Evolutionary conservation across 2,888 invertebrate genomes (phyloP).

Genomic region (Linnaemya tessellans): DNA sequence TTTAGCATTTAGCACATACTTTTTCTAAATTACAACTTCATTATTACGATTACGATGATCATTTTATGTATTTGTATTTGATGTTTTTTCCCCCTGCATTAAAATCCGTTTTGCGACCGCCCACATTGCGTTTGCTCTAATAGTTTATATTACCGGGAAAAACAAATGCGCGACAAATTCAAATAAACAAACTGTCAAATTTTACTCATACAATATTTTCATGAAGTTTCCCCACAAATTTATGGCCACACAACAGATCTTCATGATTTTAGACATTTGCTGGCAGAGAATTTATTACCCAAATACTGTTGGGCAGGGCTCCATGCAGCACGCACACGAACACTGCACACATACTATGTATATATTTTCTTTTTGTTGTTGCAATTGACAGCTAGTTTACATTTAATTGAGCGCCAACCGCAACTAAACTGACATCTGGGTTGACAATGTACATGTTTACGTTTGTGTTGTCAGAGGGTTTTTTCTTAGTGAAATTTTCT

Average conservation of each 20-base stretch:
- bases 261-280: conserved; percentile 72
- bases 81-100: conserved; percentile 56
- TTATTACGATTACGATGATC: conserved; percentile 29
- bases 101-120: conserved; percentile 77
- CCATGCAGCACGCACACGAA: conserved; percentile 30
- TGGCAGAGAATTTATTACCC: conserved; percentile 65
- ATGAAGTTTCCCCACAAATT: conserved; percentile 68
- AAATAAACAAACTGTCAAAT: conserved; percentile 82
- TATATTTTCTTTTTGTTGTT: conserved; percentile 49
- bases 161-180: conserved; percentile 81
- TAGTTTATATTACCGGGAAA: conserved; percentile 75
- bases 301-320: conserved; percentile 5
- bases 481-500: not conserved
- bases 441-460: conserved; percentile 74
- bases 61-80: conserved; percentile 1
- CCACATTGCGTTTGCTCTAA: conserved; percentile 77
- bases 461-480: conserved; percentile 49
- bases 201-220: conserved; percentile 77
- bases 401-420: conserved; percentile 71
- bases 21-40: conserved; percentile 13
- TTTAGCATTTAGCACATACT: conserved; percentile 6
- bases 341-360: conserved; percentile 12
- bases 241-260: conserved; percentile 65
- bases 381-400: conserved; percentile 70
- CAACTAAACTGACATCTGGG: conserved; percentile 73